Evolutionary conservation across 1,140 invertebrate species (phyloP), one percentile per base, ranked within the genome.

Genomic region (Drosophila prosaltans): DNA sequence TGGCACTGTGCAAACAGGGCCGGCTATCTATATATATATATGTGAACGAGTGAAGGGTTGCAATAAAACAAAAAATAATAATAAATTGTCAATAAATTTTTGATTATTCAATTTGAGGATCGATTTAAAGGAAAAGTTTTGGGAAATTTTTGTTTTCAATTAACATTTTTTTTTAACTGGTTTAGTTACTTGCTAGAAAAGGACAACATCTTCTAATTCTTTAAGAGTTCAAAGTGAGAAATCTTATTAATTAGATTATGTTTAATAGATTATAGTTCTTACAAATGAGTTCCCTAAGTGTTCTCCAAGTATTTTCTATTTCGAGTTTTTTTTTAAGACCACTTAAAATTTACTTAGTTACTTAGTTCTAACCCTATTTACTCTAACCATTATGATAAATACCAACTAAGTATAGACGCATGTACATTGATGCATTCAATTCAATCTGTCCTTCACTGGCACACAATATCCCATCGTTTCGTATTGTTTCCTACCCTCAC

Each of bases 1-100:
- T 74, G 71, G 71, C 72, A 39, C 39, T 16, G 55, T 24, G 21
- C 8, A 10, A 48, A 48, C 45, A 48, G 39, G 39, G 39, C 39
- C 11, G 39, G 39, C 10, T 11, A 57, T 72, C 67, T 40, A 28
- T 5, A 36, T 3, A 36, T 0, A 36, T 6, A 36, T 30, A 30
- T 30, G 28, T 30, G 4, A 3, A 4, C 4, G 4, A 6, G 32
- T 36, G 6, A 4, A n/a, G 41, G 68, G 51, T 55, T 48, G 68
- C 45, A 61, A 36, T 36, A 36, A 30, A 2, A 30, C 2, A 30
- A 30, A 30, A 30, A 30, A 30, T 3, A 2, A 30, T 3, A 30
- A 30, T 30, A 3, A 4, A 30, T 30, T 30, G 2, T 30, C 28
- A 0, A 30, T 30, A 2, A 30, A 30, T 16, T 16, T 16, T 30